Evolutionary conservation across 2,113 vertebrate species (phyloP).

Genomic region (Hystrix cristata): DNA sequence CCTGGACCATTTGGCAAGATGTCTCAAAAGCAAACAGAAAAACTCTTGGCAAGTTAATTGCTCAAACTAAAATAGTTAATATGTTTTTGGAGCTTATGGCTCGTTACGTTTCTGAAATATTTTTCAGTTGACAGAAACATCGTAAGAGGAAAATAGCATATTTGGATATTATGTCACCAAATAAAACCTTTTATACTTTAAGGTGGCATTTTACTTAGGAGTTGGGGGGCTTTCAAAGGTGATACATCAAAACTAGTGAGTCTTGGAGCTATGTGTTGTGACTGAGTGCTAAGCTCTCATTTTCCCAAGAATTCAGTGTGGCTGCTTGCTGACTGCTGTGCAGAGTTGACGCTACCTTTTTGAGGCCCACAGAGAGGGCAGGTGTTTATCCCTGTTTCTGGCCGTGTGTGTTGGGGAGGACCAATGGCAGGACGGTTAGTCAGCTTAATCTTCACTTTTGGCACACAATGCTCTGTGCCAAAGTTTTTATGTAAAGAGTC

Average conservation of each 20-base stretch:
- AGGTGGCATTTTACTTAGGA: neutral
- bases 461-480: neutral
- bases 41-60: neutral
- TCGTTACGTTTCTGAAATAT: neutral
- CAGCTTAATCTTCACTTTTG: neutral
- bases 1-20: neutral
- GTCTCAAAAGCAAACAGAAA: neutral
- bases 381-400: neutral
- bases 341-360: neutral
- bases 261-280: neutral
- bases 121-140: neutral
- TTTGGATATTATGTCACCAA: neutral
- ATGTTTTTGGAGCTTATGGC: neutral
- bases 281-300: neutral
- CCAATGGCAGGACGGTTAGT: no score
- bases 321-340: neutral
- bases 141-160: constrained; percentile 34
- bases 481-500: neutral
- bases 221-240: neutral
- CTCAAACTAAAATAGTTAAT: neutral
- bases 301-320: neutral
- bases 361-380: neutral
- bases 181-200: neutral
- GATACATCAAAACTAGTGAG: neutral
- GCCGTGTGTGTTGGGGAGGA: neutral